Conservation (phyloP, 1,140 invertebrate genomes). For the Hyles euphorbiae region DNA sequence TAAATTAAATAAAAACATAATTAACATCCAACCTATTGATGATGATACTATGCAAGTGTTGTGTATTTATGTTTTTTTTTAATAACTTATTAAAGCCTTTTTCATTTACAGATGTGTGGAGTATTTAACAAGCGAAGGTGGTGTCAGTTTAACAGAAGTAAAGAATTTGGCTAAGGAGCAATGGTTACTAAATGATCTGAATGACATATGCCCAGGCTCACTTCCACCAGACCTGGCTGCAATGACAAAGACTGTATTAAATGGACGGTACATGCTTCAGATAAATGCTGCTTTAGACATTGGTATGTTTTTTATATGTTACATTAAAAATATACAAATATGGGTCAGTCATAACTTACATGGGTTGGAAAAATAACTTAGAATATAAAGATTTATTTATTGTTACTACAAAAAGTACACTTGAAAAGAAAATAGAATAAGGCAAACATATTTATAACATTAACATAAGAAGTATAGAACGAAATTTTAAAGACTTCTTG, state of each 20-base stretch:
- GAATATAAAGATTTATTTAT: too few relatives aligned
- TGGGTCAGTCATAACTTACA: too few relatives aligned
- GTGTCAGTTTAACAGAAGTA: constrained; percentile 41
- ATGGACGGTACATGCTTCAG: constrained; percentile 58
- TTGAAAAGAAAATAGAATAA: too few relatives aligned
- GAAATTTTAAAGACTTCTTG: too few relatives aligned
- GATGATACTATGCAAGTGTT: too few relatives aligned
- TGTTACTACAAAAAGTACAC: too few relatives aligned
- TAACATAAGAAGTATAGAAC: too few relatives aligned
- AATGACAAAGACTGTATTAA: constrained; percentile 42
- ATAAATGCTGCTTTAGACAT: constrained; percentile 64
- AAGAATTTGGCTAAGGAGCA: constrained; percentile 58
- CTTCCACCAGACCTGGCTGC: constrained; percentile 48
- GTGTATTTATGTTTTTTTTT: not conserved
- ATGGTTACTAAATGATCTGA: constrained; percentile 70
- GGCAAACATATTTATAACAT: too few relatives aligned
- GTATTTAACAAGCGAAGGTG: constrained; percentile 43
- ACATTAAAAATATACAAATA: too few relatives aligned
- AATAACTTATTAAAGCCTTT: constrained; percentile 4
- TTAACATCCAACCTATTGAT: too few relatives aligned
- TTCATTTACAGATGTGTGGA: constrained; percentile 55
- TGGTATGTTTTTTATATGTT: constrained; percentile 11
- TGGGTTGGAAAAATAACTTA: too few relatives aligned
- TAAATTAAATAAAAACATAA: too few relatives aligned
- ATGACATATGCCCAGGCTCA: constrained; percentile 60